Percentiles rank a stretch among this genome's conserved stretches.
phyloP scores from a whole-genome alignment of 2,888 invertebrate genomes.

The Ephialtes manifestator region DNA sequence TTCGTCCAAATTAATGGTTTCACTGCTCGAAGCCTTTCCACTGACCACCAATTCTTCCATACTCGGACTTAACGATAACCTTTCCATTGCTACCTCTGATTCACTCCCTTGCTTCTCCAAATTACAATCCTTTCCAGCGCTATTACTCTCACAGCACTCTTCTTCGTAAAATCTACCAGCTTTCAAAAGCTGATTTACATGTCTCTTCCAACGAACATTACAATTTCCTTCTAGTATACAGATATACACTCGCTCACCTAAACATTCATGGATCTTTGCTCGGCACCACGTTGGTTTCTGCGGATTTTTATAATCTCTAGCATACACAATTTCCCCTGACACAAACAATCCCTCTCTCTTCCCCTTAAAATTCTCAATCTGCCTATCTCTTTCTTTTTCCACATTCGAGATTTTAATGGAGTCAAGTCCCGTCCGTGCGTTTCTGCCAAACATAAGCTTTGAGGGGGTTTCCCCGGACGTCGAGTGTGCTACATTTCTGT shows the following conservation, averaged over 20 bases:
- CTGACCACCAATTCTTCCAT: too few relatives aligned
- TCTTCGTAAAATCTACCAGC: not conserved
- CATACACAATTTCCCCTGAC: not conserved
- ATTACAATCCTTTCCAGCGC: not conserved
- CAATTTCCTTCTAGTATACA: slow-evolving; percentile 7
- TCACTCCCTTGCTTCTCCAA: too few relatives aligned
- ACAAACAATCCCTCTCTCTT: not conserved
- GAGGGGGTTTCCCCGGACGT: slow-evolving; percentile 50
- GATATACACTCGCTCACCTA: not conserved
- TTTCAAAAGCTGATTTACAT: slow-evolving; percentile 8
- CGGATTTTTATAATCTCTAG: not conserved
- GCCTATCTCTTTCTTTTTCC: slow-evolving; percentile 44
- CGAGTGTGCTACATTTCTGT: slow-evolving; percentile 49
- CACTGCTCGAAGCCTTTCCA: too few relatives aligned
- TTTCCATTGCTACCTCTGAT: too few relatives aligned
- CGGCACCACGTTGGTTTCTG: slow-evolving; percentile 1
- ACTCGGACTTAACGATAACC: too few relatives aligned
- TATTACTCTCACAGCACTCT: not conserved
- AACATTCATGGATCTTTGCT: not conserved
- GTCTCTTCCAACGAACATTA: not conserved
- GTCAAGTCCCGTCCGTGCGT: slow-evolving; percentile 39
- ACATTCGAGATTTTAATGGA: not conserved
- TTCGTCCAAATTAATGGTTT: too few relatives aligned
- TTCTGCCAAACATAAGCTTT: slow-evolving; percentile 36
- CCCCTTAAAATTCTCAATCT: slow-evolving; percentile 16